Evolutionary conservation across 1,140 invertebrate species (phyloP).

Genomic region (Anoplophora glabripennis): DNA sequence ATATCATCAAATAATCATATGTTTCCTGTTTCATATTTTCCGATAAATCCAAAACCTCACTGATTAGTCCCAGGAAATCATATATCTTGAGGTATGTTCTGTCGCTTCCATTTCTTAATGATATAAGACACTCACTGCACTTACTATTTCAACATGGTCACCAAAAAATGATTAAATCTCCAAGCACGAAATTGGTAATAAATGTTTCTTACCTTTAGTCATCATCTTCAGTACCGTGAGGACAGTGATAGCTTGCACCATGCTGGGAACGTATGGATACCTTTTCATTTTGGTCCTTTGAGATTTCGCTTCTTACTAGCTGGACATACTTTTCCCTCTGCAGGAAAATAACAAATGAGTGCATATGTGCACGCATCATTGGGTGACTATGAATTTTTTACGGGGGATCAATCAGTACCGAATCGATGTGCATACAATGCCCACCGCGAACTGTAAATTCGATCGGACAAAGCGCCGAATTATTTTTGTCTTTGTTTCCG

Average conservation of each 20-base stretch:
- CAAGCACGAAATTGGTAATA: no score
- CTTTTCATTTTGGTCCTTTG: constrained; percentile 58
- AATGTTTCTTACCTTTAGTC: constrained; percentile 67
- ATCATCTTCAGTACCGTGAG: constrained; percentile 78
- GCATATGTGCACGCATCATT: neutral
- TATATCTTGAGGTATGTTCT: no score
- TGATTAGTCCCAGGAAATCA: no score
- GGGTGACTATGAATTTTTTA: neutral
- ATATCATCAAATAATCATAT: no score
- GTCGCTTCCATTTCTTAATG: no score
- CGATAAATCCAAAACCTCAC: no score
- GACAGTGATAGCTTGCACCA: constrained; percentile 81
- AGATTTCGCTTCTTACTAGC: constrained; percentile 34
- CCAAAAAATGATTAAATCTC: no score
- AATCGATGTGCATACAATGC: neutral
- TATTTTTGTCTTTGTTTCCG: constrained; percentile 8
- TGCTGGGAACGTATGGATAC: constrained; percentile 59
- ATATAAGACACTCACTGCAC: no score
- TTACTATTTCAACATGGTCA: no score
- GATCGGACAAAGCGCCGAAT: constrained; percentile 1
- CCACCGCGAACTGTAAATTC: constrained; percentile 6
- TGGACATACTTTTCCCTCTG: constrained; percentile 49
- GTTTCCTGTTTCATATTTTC: no score
- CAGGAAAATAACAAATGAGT: constrained; percentile 4
- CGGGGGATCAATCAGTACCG: constrained; percentile 3